Conservation (phyloP, 1,140 invertebrate genomes). For the Drosophila serrata region DNA sequence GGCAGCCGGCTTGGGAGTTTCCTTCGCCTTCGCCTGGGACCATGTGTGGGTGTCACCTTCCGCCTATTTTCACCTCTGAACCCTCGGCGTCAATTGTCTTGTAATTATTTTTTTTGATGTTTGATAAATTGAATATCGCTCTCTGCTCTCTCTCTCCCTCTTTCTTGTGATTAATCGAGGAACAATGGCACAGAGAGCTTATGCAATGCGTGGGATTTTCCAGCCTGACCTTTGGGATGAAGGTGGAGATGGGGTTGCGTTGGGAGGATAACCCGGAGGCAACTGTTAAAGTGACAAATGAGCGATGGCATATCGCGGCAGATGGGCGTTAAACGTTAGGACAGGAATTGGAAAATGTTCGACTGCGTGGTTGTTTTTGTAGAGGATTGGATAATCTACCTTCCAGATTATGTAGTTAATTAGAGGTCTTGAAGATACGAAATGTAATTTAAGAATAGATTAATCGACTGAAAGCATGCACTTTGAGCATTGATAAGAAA, state of each 20-base stretch:
- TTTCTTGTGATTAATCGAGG: slow-evolving; percentile 61
- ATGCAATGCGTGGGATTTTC: slow-evolving; percentile 73
- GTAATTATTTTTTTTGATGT: slow-evolving; percentile 75
- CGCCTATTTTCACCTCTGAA: slow-evolving; percentile 45
- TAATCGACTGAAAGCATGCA: neutral
- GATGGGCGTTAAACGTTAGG: slow-evolving; percentile 39
- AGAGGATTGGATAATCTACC: neutral
- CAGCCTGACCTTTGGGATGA: slow-evolving; percentile 60
- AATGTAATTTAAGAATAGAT: neutral
- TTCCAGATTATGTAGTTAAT: neutral
- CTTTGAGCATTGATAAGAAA: neutral
- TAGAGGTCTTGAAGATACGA: neutral
- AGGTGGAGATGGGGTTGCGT: neutral
- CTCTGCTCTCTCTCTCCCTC: slow-evolving; percentile 23
- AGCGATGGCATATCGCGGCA: slow-evolving; percentile 69
- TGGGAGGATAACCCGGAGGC: slow-evolving; percentile 26
- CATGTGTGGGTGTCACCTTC: slow-evolving; percentile 69
- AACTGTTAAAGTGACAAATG: slow-evolving; percentile 71
- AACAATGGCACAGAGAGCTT: slow-evolving; percentile 47
- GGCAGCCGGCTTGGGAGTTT: slow-evolving; percentile 14
- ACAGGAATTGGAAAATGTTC: slow-evolving; percentile 11
- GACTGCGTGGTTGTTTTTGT: slow-evolving; percentile 9
- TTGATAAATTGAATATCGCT: slow-evolving; percentile 81
- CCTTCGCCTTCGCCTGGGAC: neutral
- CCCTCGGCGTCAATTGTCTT: slow-evolving; percentile 75